phyloP scores from a whole-genome alignment of 2,888 invertebrate species.

The Gisinianus flammeolus region DNA sequence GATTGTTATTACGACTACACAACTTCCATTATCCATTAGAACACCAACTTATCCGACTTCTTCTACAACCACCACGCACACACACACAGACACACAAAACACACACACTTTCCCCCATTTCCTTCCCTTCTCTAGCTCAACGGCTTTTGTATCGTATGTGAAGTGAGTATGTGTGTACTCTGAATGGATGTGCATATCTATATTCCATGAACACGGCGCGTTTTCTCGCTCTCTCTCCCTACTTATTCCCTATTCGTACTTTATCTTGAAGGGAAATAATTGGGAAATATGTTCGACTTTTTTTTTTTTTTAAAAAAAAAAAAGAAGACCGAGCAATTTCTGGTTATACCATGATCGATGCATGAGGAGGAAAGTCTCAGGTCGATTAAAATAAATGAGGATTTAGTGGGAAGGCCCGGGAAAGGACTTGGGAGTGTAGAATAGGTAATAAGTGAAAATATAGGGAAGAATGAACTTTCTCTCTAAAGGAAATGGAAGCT shows the following conservation, averaged over 20 bases:
- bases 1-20: background rate
- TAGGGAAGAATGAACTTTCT: conserved; percentile 18
- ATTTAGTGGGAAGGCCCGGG: conserved; percentile 20
- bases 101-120: background rate
- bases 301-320: conserved; percentile 12
- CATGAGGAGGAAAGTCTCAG: conserved; percentile 28
- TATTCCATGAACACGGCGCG: too few relatives aligned
- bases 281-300: conserved; percentile 25
- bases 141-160: too few relatives aligned
- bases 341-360: conserved; percentile 27
- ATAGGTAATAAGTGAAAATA: conserved; percentile 27
- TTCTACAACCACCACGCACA: conserved; percentile 7
- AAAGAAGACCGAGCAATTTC: conserved; percentile 9
- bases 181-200: too few relatives aligned
- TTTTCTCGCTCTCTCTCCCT: background rate
- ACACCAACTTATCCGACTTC: too few relatives aligned
- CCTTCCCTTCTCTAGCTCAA: background rate
- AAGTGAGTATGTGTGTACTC: too few relatives aligned
- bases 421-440: conserved; percentile 20
- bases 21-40: background rate
- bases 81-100: conserved; percentile 1
- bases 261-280: conserved; percentile 3
- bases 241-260: background rate
- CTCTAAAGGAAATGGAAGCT: background rate
- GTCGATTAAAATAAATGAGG: conserved; percentile 40